Conservation (phyloP, 37 sponge, comb jelly and placozoan species). For the Spongilla lacustris region DNA sequence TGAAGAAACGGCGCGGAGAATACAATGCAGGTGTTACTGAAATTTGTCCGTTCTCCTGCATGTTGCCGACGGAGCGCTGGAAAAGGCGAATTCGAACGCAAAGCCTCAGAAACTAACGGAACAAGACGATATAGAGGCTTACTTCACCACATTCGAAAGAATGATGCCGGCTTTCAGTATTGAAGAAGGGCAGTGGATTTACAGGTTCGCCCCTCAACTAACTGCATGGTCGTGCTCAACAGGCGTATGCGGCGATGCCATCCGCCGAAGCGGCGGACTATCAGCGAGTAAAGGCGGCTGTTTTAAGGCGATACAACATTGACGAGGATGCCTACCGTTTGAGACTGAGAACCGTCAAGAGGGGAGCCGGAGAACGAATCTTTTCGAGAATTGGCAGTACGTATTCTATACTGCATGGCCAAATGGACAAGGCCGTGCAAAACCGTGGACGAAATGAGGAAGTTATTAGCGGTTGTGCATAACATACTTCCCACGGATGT, state of each 20-base stretch:
- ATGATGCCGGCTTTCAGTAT: too few species aligned
- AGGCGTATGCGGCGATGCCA: slow-evolving; percentile 27
- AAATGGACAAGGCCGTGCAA: slow-evolving; percentile 5
- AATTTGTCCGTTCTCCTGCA: too few species aligned
- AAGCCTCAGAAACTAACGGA: too few species aligned
- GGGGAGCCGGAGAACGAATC: not conserved
- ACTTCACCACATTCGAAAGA: too few species aligned
- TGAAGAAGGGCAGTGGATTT: too few species aligned
- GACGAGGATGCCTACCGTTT: not conserved
- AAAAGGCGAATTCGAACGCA: too few species aligned
- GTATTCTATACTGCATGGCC: not conserved
- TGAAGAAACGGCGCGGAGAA: too few species aligned
- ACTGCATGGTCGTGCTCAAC: too few species aligned
- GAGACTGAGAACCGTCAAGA: not conserved
- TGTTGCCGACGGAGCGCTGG: too few species aligned
- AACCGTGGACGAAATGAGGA: not conserved
- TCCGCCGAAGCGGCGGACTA: not conserved
- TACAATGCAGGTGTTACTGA: too few species aligned
- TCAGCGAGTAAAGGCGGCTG: slow-evolving; percentile 2
- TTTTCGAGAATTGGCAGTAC: not conserved
- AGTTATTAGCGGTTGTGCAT: slow-evolving; percentile 12
- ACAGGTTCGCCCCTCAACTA: too few species aligned
- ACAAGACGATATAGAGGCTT: too few species aligned
- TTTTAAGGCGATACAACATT: slow-evolving; percentile 14
- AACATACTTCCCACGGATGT: not conserved